Evolutionary conservation across 1,140 invertebrate genomes (phyloP).

Genomic region (Trichonephila inaurata): DNA sequence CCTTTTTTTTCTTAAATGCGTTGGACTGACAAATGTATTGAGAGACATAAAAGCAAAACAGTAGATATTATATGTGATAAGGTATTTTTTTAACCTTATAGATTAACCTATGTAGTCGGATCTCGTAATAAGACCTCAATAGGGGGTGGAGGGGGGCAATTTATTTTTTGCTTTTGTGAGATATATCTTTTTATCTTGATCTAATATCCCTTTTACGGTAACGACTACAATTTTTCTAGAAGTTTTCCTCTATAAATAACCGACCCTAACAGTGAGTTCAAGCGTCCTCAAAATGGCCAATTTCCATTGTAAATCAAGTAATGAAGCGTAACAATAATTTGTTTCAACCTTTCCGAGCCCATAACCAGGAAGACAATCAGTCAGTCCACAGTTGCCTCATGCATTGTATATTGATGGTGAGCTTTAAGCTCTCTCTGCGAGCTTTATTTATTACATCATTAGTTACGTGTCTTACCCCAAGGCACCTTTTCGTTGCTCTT

Average conservation of each 20-base stretch:
- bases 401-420: constrained; percentile 25
- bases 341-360: neutral
- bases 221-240: neutral
- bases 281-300: neutral
- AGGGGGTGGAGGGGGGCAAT: too few relatives aligned
- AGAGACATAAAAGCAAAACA: too few relatives aligned
- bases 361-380: constrained; percentile 22
- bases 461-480: constrained; percentile 24
- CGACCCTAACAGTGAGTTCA: neutral
- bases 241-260: neutral
- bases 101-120: too few relatives aligned
- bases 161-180: neutral
- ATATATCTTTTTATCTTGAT: neutral
- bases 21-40: too few relatives aligned
- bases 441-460: constrained; percentile 60
- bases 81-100: too few relatives aligned
- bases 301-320: constrained; percentile 42
- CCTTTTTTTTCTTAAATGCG: too few relatives aligned
- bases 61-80: too few relatives aligned
- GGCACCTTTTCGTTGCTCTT: constrained; percentile 25
- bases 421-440: neutral
- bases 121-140: too few relatives aligned
- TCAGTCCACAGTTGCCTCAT: neutral
- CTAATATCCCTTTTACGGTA: neutral
- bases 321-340: constrained; percentile 40